These are phyloP conservation scores for Lutjanus campechanus DNA, from an alignment of 2,797 vertebrate species.

Conservation along the genomic window DNA sequence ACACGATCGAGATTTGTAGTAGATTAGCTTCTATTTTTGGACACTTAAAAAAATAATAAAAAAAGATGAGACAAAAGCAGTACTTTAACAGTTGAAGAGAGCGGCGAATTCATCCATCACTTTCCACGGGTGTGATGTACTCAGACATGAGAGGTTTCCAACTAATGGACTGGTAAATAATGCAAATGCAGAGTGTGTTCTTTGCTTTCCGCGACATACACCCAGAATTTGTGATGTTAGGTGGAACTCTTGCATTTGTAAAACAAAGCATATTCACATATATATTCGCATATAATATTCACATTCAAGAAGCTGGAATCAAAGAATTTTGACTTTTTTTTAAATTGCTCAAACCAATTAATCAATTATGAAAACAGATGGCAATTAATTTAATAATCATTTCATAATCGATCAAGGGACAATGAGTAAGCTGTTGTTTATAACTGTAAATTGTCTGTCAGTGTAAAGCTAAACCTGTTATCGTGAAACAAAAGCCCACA, in stretches of 20 bases:
- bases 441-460: no score
- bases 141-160: slow-evolving; percentile 44
- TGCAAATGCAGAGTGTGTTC: slow-evolving; percentile 43
- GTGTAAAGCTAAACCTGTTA: no score
- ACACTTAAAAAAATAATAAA: slow-evolving; percentile 4
- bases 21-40: slow-evolving; percentile 41
- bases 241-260: slow-evolving; percentile 31
- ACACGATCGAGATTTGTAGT: slow-evolving; percentile 20
- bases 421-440: no score
- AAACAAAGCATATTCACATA: slow-evolving; percentile 34
- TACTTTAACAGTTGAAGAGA: slow-evolving; percentile 19
- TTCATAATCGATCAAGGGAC: no score
- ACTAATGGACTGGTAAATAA: slow-evolving; percentile 64
- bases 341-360: no score
- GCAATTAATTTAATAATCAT: no score
- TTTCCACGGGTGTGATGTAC: slow-evolving; percentile 22
- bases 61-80: slow-evolving; percentile 19
- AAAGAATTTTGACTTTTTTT: no score
- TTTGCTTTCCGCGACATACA: slow-evolving; percentile 34
- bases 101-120: slow-evolving; percentile 43
- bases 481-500: no score
- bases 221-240: slow-evolving; percentile 24
- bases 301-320: no score
- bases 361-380: no score
- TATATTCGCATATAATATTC: no score